Evolutionary conservation across 1,140 invertebrate species (phyloP).

Genomic region (Lepidurus couesii): DNA sequence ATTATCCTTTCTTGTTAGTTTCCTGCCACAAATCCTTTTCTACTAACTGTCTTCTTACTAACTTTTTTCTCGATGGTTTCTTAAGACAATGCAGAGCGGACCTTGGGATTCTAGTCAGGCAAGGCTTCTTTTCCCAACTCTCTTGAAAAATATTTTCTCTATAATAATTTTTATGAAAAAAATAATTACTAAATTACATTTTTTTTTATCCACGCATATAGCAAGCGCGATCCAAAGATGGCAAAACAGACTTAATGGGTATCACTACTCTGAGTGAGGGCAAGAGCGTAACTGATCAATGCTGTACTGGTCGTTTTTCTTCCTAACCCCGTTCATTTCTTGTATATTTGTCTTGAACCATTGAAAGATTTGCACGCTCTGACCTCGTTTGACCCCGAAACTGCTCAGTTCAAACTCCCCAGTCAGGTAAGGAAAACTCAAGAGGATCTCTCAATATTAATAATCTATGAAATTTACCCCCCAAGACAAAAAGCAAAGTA

Average conservation of each 20-base stretch:
- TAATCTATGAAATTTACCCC: neutral
- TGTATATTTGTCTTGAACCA: neutral
- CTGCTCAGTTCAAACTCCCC: neutral
- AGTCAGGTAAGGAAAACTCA: neutral
- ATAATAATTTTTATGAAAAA: slow-evolving; percentile 1
- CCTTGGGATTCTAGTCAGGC: slow-evolving; percentile 32
- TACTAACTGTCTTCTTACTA: slow-evolving; percentile 1
- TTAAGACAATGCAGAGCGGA: slow-evolving; percentile 31
- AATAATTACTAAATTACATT: neutral
- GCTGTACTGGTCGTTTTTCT: neutral
- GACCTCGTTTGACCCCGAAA: neutral
- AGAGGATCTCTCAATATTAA: neutral
- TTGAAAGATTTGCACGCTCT: neutral
- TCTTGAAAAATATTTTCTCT: neutral
- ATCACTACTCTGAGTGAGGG: neutral
- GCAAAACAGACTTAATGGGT: slow-evolving; percentile 4
- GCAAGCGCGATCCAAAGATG: slow-evolving; percentile 69
- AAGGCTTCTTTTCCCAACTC: slow-evolving; percentile 30
- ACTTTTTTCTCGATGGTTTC: slow-evolving; percentile 22
- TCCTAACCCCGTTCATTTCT: neutral
- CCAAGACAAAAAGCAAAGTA: neutral
- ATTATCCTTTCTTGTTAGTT: too few relatives aligned
- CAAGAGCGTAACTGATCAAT: neutral
- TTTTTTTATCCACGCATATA: slow-evolving; percentile 45
- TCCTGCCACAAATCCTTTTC: neutral